Conservation (phyloP, 1,140 invertebrate species). For the Cepaea nemoralis region DNA sequence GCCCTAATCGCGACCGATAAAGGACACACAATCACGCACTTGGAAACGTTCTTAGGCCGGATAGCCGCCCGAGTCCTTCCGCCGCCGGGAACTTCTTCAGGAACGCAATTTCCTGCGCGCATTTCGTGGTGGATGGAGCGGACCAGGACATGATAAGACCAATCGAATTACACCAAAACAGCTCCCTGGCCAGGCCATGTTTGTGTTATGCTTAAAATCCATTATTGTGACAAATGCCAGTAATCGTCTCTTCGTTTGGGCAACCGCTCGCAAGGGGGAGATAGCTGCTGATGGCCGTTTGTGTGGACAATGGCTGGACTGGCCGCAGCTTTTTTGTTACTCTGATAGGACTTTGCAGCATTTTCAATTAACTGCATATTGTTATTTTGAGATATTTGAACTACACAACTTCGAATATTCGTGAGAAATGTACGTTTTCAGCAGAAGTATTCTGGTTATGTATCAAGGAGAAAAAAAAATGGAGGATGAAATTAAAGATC, state of each 20-base stretch:
- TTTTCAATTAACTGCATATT: too few relatives aligned
- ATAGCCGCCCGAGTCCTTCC: conserved; percentile 37
- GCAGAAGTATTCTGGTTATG: too few relatives aligned
- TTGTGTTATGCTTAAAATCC: conserved; percentile 40
- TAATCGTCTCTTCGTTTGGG: background rate
- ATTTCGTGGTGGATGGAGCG: background rate
- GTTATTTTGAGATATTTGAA: too few relatives aligned
- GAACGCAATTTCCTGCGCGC: conserved; percentile 36
- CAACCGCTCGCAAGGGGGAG: background rate
- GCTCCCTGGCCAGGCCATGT: conserved; percentile 11
- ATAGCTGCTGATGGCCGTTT: background rate
- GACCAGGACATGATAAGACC: conserved; percentile 14
- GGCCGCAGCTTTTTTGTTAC: background rate
- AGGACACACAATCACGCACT: conserved; percentile 35
- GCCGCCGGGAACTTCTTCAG: conserved; percentile 26
- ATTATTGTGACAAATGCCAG: conserved; percentile 20
- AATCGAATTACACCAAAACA: conserved; percentile 38
- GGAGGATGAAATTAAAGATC: too few relatives aligned
- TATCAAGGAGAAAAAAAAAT: too few relatives aligned
- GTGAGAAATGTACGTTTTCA: too few relatives aligned
- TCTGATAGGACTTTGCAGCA: too few relatives aligned
- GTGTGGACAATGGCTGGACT: background rate
- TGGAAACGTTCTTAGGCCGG: conserved; percentile 24
- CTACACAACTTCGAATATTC: too few relatives aligned
- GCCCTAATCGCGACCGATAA: conserved; percentile 5